Evolutionary conservation across 2,113 vertebrate species (phyloP), one percentile per base, ranked within the genome.

Genomic region (Serilophus lunatus): DNA sequence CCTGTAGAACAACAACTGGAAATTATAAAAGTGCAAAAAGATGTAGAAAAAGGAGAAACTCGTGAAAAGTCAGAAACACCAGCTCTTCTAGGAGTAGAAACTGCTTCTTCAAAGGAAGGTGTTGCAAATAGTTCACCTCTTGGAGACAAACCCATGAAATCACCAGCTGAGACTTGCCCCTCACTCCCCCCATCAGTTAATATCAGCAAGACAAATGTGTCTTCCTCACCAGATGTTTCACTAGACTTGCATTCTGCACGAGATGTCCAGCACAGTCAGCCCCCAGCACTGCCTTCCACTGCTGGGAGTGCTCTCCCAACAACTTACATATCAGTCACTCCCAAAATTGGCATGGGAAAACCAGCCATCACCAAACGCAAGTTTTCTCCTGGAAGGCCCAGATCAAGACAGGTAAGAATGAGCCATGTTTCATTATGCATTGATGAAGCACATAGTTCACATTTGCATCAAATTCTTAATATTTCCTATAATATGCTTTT

Each of bases 271-370:
- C 98, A 96, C 9, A 85, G 92, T 29, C 97, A 95, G 87, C 90
- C 97, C n/a, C 86, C 97, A 29, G 33, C 94, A 19, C 95, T 96
- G 97, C 98, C 63, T 92, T 97, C 97, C 68, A 66, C 97, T 94
- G 98, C 95, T 85, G 98, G 95, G 35, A 92, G 95, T 76, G n/a
- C 96, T 97, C 80, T 97, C 97, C 96, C 98, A 40, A 94, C 98
- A 6, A 97, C 98, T 1, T 98, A 99, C 74, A 96, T 99, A 95
- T 97, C 99, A 22, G 97, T 99, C 90, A 98, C 98, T 89, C 99
- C 98, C 88, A 99, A 99, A 97, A 99, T 99, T 7, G 99, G 99
- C 81, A 99, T 99, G 99, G 99, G 99, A 7, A 99, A 99, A 90
- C 99, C 99, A 3, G 99, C 99, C 96, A 99, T 99, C 97, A 98